phyloP scores from a whole-genome alignment of 2,113 vertebrate genomes.

The Forbesichthys agassizii region DNA sequence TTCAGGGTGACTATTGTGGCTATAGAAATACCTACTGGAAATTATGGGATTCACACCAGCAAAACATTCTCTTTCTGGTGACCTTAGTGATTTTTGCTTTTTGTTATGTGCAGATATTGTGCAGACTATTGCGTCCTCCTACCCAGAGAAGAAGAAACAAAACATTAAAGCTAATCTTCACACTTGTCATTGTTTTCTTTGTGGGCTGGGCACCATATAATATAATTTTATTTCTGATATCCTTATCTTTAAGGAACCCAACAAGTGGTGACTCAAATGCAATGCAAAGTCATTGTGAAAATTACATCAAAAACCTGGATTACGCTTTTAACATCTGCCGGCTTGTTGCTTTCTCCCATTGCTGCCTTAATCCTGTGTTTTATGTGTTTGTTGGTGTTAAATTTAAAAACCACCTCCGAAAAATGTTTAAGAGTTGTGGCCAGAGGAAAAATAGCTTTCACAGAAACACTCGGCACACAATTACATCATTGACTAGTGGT shows the following conservation, averaged over 20 bases:
- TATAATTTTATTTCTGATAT: constrained; percentile 76
- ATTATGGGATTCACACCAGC: constrained; percentile 72
- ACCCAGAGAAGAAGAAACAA: constrained; percentile 79
- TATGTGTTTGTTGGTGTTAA: constrained; percentile 91
- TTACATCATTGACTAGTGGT: constrained; percentile 61
- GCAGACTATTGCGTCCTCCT: constrained; percentile 74
- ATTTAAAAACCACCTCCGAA: constrained; percentile 86
- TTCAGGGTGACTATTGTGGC: constrained; percentile 48
- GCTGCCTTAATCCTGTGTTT: constrained; percentile 92
- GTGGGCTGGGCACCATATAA: constrained; percentile 94
- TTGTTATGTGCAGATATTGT: constrained; percentile 85
- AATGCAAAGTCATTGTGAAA: fast-evolving
- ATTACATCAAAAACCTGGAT: constrained; percentile 20
- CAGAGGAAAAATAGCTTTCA: neutral
- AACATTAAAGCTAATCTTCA: constrained; percentile 87
- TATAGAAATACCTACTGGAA: constrained; percentile 57
- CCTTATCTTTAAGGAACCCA: constrained; percentile 31
- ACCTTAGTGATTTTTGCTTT: constrained; percentile 78
- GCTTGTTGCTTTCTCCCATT: constrained; percentile 87
- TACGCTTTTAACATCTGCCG: constrained; percentile 76
- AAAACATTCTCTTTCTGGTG: constrained; percentile 82
- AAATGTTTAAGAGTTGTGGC: constrained; percentile 56
- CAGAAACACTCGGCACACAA: constrained; percentile 32
- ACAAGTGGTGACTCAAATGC: fast-evolving
- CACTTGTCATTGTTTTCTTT: constrained; percentile 85